Evolutionary conservation across 2,113 vertebrate genomes (phyloP).

Genomic region (Dasyornis broadbenti): DNA sequence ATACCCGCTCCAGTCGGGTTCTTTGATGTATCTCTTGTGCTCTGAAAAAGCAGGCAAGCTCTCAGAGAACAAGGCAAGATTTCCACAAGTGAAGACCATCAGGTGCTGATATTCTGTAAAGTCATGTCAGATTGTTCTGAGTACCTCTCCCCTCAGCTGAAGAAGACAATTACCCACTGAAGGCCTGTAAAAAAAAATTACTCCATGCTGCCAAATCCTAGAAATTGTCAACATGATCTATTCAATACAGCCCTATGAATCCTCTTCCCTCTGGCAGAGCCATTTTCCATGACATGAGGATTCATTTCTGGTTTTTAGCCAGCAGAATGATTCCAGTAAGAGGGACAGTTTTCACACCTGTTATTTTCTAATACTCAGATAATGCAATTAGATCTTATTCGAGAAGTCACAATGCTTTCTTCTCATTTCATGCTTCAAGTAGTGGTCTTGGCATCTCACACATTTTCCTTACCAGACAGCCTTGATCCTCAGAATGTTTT

Average conservation of each 20-base stretch:
- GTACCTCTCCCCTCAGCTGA: background rate
- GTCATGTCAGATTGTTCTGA: background rate
- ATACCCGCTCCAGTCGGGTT: fast-evolving
- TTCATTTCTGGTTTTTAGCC: background rate
- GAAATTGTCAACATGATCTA: background rate
- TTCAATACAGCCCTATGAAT: background rate
- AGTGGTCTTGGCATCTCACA: background rate
- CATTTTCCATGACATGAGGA: background rate
- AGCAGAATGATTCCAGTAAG: background rate
- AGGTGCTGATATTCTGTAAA: background rate
- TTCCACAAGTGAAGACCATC: background rate
- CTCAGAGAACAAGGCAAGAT: background rate
- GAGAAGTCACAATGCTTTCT: background rate
- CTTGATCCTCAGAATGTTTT: background rate
- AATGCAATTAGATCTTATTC: background rate
- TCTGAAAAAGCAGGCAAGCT: background rate
- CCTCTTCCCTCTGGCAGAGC: background rate
- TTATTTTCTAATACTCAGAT: background rate
- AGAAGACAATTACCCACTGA: background rate
- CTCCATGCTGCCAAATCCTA: background rate
- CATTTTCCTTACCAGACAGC: background rate
- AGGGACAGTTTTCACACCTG: background rate
- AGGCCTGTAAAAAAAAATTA: background rate
- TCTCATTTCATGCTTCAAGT: background rate
- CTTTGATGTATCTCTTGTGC: background rate